Evolutionary conservation across 2,888 invertebrate genomes (phyloP).

Genomic region (Noctua janthina): DNA sequence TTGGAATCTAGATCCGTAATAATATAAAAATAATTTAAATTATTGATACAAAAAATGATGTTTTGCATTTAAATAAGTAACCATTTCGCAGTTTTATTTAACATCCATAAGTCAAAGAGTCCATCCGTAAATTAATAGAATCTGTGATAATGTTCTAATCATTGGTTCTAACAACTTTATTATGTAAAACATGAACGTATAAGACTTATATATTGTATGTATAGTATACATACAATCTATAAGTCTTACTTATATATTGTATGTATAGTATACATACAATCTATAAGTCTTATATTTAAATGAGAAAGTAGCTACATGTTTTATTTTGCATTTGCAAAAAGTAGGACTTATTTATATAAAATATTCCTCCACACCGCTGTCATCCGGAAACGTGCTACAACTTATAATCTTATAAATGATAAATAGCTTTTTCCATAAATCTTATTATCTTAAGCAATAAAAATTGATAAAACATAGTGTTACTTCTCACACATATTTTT

Average conservation of each 20-base stretch:
- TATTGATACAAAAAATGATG: slow-evolving; percentile 22
- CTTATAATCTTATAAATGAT: neutral
- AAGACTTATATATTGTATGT: no score
- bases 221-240: neutral
- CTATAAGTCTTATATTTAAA: neutral
- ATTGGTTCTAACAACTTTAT: neutral
- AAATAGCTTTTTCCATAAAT: neutral
- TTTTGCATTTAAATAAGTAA: slow-evolving; percentile 38
- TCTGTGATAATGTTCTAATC: neutral
- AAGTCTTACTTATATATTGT: neutral
- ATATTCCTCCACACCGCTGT: no score
- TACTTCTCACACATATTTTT: slow-evolving; percentile 4
- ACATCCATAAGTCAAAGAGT: neutral
- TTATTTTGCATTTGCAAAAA: no score
- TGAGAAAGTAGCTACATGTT: neutral
- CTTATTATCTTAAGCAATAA: neutral
- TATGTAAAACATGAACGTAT: neutral
- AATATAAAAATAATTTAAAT: slow-evolving; percentile 40
- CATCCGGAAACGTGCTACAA: neutral
- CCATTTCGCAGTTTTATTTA: neutral
- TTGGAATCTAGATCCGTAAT: slow-evolving; percentile 24
- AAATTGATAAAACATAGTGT: neutral
- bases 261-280: neutral
- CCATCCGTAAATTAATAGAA: neutral
- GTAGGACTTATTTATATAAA: no score